These are phyloP conservation scores for Tetragonula carbonaria DNA, from an alignment of 2,888 invertebrate genomes.

Conservation along the genomic window DNA sequence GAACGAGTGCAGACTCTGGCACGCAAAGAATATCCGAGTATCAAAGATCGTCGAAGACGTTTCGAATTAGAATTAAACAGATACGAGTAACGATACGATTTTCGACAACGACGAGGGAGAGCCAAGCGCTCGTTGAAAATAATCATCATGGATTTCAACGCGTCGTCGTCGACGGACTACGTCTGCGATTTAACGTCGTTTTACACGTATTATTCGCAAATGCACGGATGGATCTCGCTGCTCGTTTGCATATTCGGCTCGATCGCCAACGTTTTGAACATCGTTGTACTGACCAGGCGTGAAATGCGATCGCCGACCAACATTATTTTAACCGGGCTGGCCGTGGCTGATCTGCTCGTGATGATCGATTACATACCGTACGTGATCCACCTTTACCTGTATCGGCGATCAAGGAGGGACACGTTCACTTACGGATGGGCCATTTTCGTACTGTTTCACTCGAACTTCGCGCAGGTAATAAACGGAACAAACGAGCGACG, in stretches of 20 bases:
- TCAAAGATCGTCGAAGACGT: background rate
- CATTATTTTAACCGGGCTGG: conserved; percentile 94
- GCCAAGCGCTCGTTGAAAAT: background rate
- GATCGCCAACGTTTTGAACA: conserved; percentile 95
- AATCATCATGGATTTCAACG: conserved; percentile 32
- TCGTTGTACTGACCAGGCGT: conserved; percentile 93
- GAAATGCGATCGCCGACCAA: conserved; percentile 97
- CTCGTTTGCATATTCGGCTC: conserved; percentile 95
- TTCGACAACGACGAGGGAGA: background rate
- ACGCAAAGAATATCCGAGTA: background rate
- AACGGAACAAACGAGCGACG: background rate
- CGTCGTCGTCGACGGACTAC: conserved; percentile 68
- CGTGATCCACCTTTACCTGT: conserved; percentile 91
- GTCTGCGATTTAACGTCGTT: conserved; percentile 87
- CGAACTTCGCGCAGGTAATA: conserved; percentile 90
- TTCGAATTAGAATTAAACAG: no score
- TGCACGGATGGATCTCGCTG: conserved; percentile 94
- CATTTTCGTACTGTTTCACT: conserved; percentile 94
- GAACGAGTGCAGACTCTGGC: no score
- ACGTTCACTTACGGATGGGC: conserved; percentile 90
- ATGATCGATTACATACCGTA: conserved; percentile 98
- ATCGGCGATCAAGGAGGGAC: conserved; percentile 85
- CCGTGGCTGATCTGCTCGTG: conserved; percentile 96
- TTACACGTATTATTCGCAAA: conserved; percentile 88
- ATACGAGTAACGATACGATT: no score